phyloP scores from a whole-genome alignment of 2,113 vertebrate species.

The Etheostoma spectabile region DNA sequence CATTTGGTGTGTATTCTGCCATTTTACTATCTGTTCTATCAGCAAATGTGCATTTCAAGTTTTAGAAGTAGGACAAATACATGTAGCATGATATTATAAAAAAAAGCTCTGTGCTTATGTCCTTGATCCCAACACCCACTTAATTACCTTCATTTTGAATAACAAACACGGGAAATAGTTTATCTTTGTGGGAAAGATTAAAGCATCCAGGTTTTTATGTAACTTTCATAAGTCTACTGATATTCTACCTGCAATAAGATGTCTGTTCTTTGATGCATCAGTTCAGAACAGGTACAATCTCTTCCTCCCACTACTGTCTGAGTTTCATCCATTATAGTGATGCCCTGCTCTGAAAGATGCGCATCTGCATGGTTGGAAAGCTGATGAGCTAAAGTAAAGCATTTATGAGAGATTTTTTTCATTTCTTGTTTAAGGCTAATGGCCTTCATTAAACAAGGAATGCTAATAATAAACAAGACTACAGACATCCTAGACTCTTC shows the following conservation, averaged over 20 bases:
- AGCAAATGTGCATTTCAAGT: not conserved
- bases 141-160: not conserved
- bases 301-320: slow-evolving; percentile 3
- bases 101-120: not conserved
- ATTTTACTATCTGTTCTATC: not conserved
- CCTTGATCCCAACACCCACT: not conserved
- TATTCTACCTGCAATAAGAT: slow-evolving; percentile 1
- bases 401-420: not conserved
- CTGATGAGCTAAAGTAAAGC: slow-evolving; percentile 13
- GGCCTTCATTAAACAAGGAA: not conserved
- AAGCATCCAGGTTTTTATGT: slow-evolving; percentile 6
- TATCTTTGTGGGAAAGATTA: slow-evolving; percentile 5
- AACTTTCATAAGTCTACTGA: not conserved
- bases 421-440: not conserved
- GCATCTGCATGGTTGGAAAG: slow-evolving; percentile 1
- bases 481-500: not conserved
- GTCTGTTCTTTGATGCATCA: slow-evolving; percentile 19
- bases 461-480: not conserved
- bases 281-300: slow-evolving; percentile 9
- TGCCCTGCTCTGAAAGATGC: not conserved
- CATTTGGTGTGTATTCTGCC: not conserved
- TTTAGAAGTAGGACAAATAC: not conserved
- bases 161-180: not conserved
- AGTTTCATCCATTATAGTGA: slow-evolving; percentile 22
- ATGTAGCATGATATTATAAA: not conserved